phyloP scores from a whole-genome alignment of 2,888 invertebrate species.

The Nebria brevicollis region DNA sequence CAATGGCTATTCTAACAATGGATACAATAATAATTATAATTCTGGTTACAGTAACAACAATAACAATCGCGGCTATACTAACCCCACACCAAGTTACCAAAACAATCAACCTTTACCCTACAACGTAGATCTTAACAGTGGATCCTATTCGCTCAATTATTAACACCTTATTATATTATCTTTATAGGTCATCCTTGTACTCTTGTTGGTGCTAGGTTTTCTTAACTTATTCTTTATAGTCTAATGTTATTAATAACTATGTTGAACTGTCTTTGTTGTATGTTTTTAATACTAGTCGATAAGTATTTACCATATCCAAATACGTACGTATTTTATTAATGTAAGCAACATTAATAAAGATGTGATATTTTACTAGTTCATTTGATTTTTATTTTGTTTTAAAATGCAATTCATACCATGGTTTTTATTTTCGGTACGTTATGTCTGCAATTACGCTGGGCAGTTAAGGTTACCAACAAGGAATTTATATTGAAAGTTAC shows the following conservation, averaged over 20 bases:
- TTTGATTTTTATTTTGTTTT: conserved; percentile 16
- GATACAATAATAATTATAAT: conserved; percentile 33
- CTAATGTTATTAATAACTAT: conserved; percentile 5
- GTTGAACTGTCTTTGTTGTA: conserved; percentile 35
- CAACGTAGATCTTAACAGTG: conserved; percentile 43
- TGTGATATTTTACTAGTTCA: conserved; percentile 16
- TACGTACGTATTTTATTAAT: conserved; percentile 21
- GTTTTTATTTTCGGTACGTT: conserved; percentile 11
- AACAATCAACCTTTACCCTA: conserved; percentile 23
- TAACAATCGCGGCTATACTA: conserved; percentile 26
- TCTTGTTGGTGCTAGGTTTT: conserved; percentile 12
- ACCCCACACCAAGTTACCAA: conserved; percentile 12
- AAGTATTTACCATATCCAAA: conserved; percentile 32
- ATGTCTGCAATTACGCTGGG: not conserved
- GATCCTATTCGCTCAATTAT: conserved; percentile 33
- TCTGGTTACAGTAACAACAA: conserved; percentile 34
- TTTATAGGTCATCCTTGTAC: not conserved
- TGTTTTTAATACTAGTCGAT: conserved; percentile 42
- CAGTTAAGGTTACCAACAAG: conserved; percentile 14
- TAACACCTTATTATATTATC: not conserved
- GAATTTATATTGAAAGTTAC: conserved; percentile 38
- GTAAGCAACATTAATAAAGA: conserved; percentile 18
- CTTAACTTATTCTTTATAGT: conserved; percentile 38
- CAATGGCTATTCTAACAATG: conserved; percentile 24
- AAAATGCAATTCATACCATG: not conserved